Conservation (phyloP, 2,113 vertebrate species). For the Heterocephalus glaber region DNA sequence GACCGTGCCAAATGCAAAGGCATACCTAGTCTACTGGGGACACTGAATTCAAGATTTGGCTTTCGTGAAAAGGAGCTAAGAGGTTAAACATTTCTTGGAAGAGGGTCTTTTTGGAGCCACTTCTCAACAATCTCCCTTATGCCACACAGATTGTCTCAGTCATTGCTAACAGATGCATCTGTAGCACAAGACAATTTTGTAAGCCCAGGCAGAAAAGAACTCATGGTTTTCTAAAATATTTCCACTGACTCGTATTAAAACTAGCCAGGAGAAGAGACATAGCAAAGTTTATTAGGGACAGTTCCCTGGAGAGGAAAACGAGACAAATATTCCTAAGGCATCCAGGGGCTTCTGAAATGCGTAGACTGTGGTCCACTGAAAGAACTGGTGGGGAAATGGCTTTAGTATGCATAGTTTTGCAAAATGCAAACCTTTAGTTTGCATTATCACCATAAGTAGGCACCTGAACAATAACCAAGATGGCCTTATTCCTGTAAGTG, state of each 20-base stretch:
- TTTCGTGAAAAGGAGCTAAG: neutral
- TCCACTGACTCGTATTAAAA: constrained; percentile 79
- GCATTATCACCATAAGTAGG: neutral
- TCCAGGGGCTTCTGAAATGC: constrained; percentile 68
- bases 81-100: constrained; percentile 62
- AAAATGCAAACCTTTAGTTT: constrained; percentile 27
- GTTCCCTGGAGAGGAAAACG: constrained; percentile 72
- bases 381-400: constrained; percentile 40
- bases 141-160: constrained; percentile 66
- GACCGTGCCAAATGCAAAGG: neutral
- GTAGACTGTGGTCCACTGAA: constrained; percentile 46
- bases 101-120: constrained; percentile 52
- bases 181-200: constrained; percentile 71
- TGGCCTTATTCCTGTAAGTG: neutral
- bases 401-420: constrained; percentile 48
- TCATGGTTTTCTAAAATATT: constrained; percentile 72
- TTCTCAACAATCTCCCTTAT: constrained; percentile 65
- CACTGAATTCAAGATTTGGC: neutral
- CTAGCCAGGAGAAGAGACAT: constrained; percentile 77
- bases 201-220: constrained; percentile 76
- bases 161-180: constrained; percentile 75
- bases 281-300: constrained; percentile 77
- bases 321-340: constrained; percentile 71
- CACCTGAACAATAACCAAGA: neutral
- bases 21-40: neutral